Percentiles rank a stretch among this genome's conserved stretches.
phyloP scores from a whole-genome alignment of 1,140 invertebrate species.

The Trinorchestia longiramus region DNA sequence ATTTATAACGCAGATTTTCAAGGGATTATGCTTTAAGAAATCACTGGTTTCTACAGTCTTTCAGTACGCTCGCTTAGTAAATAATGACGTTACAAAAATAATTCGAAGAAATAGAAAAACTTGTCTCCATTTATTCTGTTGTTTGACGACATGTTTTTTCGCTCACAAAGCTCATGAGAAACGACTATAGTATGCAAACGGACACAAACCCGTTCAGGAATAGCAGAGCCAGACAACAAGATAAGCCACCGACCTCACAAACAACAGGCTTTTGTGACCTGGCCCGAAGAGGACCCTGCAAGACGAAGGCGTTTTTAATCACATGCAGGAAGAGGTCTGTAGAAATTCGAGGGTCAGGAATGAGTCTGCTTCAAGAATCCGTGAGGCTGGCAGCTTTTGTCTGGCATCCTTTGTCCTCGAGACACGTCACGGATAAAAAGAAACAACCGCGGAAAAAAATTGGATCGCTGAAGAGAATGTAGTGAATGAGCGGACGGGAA shows the following conservation, averaged over 20 bases:
- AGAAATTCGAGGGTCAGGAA: constrained; percentile 33
- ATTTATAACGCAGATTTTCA: not conserved
- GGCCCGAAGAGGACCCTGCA: not conserved
- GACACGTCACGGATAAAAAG: constrained; percentile 32
- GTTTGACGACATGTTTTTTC: not conserved
- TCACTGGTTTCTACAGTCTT: not conserved
- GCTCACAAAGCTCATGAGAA: not conserved
- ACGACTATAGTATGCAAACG: not conserved
- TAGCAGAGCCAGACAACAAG: not conserved
- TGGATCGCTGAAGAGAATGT: constrained; percentile 8
- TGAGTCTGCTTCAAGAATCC: constrained; percentile 18
- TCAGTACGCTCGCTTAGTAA: not conserved
- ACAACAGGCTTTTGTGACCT: not conserved
- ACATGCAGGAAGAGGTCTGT: constrained; percentile 22
- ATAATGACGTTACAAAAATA: not conserved
- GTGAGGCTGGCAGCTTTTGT: constrained; percentile 41
- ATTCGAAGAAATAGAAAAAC: not conserved
- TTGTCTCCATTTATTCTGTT: not conserved
- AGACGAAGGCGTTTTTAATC: not conserved
- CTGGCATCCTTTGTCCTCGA: constrained; percentile 30
- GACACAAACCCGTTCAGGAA: constrained; percentile 6
- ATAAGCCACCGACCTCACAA: constrained; percentile 32
- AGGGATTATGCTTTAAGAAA: not conserved
- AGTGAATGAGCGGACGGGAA: constrained; percentile 42
- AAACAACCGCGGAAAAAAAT: constrained; percentile 21